These are phyloP conservation scores for Ametastegia equiseti DNA, from an alignment of 2,888 invertebrate genomes.

Conservation along the genomic window DNA sequence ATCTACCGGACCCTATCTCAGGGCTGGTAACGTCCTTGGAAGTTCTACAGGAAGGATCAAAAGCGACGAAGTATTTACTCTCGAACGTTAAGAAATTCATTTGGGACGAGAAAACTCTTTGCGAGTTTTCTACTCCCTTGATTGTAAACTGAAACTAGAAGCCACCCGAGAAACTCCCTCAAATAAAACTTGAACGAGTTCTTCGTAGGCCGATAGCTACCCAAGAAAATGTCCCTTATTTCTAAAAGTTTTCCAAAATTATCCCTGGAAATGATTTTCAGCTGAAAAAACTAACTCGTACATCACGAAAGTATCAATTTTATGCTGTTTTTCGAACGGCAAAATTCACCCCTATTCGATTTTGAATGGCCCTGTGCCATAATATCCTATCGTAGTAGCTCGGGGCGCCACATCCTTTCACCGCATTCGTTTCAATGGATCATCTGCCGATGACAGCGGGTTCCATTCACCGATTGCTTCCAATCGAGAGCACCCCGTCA, in stretches of 20 bases:
- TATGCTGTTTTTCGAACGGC: background rate
- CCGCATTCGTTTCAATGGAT: constrained; percentile 65
- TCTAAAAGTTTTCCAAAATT: background rate
- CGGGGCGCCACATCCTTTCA: constrained; percentile 49
- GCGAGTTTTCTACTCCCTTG: background rate
- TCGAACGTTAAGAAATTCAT: background rate
- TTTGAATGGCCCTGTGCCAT: constrained; percentile 8
- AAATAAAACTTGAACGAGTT: background rate
- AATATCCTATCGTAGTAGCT: background rate
- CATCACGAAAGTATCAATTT: no score
- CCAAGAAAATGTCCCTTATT: background rate
- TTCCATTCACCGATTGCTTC: constrained; percentile 53
- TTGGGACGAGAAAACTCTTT: background rate
- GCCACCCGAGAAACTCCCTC: background rate
- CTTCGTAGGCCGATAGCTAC: background rate
- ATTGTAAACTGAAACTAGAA: background rate
- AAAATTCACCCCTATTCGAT: background rate
- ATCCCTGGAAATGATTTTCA: no score
- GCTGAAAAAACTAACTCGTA: background rate
- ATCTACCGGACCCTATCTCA: background rate
- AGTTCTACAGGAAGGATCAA: constrained; percentile 26
- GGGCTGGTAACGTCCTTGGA: background rate
- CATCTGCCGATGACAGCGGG: constrained; percentile 67
- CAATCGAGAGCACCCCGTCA: constrained; percentile 60
- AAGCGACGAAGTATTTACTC: constrained; percentile 3